Conservation (phyloP, 2,797 vertebrate species). For the Propithecus perrieri region DNA sequence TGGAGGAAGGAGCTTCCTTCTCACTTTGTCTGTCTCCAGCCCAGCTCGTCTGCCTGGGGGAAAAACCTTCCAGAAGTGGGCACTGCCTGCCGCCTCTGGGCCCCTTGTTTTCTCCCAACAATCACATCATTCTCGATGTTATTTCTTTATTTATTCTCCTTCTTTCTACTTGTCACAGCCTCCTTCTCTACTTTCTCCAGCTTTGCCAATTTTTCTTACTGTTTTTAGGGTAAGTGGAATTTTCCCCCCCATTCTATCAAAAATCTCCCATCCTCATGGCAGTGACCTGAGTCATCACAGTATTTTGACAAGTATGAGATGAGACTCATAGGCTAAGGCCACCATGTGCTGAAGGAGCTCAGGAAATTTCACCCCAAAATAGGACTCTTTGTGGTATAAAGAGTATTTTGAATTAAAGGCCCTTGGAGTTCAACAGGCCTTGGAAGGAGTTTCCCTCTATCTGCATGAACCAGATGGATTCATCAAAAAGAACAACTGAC, state of each 20-base stretch:
- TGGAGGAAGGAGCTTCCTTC: background rate
- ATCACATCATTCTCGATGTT: background rate
- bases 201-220: background rate
- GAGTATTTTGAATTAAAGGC: background rate
- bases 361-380: background rate
- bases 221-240: background rate
- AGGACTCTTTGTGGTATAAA: background rate
- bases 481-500: background rate
- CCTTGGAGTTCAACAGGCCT: background rate
- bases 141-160: background rate
- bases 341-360: background rate
- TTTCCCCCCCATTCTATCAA: background rate
- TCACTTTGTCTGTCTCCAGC: rapidly evolving
- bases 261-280: background rate
- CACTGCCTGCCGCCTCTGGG: background rate
- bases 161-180: background rate
- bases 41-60: background rate
- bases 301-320: background rate
- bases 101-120: background rate
- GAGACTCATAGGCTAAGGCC: background rate
- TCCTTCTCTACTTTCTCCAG: background rate
- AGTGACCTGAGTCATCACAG: rapidly evolving
- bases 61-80: background rate
- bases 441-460: background rate
- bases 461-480: background rate